Evolutionary conservation across 2,113 vertebrate species (phyloP).

Genomic region (Engystomops pustulosus): DNA sequence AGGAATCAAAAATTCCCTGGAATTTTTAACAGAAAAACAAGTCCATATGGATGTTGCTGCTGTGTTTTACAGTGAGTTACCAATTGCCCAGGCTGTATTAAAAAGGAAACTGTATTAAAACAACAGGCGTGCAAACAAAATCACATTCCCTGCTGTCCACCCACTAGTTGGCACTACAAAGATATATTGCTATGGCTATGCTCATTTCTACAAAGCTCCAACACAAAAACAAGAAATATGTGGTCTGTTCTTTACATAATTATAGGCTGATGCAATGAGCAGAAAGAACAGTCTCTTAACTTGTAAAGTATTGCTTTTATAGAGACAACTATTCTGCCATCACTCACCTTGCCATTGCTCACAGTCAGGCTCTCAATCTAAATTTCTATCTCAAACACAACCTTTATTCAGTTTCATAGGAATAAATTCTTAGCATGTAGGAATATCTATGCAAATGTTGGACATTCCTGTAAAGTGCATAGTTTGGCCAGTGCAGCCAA

Average conservation of each 20-base stretch:
- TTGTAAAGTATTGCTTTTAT: not conserved
- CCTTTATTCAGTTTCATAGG: too few relatives aligned
- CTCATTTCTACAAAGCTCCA: not conserved
- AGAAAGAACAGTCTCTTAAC: not conserved
- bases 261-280: not conserved
- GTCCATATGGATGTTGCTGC: not conserved
- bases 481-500: too few relatives aligned
- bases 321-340: too few relatives aligned
- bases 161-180: not conserved
- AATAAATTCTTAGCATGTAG: not conserved
- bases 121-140: not conserved
- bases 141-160: constrained; percentile 14
- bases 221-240: not conserved
- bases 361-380: too few relatives aligned
- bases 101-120: not conserved
- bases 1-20: not conserved
- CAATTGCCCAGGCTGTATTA: not conserved
- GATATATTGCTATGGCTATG: not conserved
- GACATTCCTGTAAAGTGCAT: too few relatives aligned
- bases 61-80: not conserved
- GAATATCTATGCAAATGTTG: too few relatives aligned
- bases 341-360: too few relatives aligned
- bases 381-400: too few relatives aligned
- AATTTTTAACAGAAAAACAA: constrained; percentile 3
- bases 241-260: not conserved